phyloP scores from a whole-genome alignment of 1,140 invertebrate species.

The Drosophila mojavensis region DNA sequence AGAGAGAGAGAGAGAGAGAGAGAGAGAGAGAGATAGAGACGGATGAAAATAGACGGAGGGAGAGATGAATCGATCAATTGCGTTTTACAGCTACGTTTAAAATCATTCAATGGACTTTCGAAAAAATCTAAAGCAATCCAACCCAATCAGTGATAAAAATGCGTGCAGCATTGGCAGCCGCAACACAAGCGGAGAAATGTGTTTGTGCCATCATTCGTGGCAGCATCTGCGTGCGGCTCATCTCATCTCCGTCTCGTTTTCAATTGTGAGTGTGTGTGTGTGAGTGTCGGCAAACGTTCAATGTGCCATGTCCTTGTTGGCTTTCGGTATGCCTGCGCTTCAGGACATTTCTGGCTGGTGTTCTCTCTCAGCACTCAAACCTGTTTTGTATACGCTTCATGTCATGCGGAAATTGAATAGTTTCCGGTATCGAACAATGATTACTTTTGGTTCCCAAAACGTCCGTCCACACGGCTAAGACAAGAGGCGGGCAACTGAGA shows the following conservation, averaged over 20 bases:
- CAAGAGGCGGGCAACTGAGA: slow-evolving; percentile 12
- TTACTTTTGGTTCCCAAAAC: slow-evolving; percentile 59
- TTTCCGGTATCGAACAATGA: slow-evolving; percentile 82
- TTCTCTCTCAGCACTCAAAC: slow-evolving; percentile 2
- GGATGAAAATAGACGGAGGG: too few species aligned
- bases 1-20: neutral
- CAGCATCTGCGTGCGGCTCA: neutral
- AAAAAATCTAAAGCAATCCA: neutral
- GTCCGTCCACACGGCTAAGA: slow-evolving; percentile 25
- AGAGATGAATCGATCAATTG: neutral
- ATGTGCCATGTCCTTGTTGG: slow-evolving; percentile 25
- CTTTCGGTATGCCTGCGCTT: neutral
- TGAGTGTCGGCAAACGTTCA: slow-evolving; percentile 4
- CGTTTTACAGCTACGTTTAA: slow-evolving; percentile 5
- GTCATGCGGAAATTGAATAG: slow-evolving; percentile 82
- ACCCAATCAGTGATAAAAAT: slow-evolving; percentile 32
- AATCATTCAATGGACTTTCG: slow-evolving; percentile 19
- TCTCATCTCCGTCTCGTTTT: neutral
- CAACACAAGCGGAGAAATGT: neutral
- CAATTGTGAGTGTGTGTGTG: slow-evolving; percentile 9
- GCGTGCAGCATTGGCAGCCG: slow-evolving; percentile 22
- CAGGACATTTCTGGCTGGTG: slow-evolving; percentile 13
- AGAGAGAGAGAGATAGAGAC: too few species aligned
- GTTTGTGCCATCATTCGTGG: neutral
- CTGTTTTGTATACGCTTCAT: slow-evolving; percentile 67